Evolutionary conservation across 2,797 vertebrate genomes (phyloP), one percentile per base, ranked within the genome.

Genomic region (Huso huso): DNA sequence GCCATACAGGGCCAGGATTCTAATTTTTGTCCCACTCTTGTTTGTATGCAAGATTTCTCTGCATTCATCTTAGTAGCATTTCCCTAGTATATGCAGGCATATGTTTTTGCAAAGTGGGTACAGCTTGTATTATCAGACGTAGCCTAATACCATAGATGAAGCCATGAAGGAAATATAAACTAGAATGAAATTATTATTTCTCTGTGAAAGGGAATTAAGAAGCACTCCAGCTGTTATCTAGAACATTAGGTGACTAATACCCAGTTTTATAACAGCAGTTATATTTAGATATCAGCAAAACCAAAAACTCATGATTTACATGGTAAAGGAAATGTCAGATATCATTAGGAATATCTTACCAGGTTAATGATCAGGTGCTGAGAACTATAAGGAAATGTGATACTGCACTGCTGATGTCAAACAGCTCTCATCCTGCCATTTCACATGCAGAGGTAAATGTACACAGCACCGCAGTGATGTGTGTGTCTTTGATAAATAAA

Each of bases 361-460:
- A 37, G 37, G 37, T 37, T 5, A 37, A 37, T 5, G 37, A 37
- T 37, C 37, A 37, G 37, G 37, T 37, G 4, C 4, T 37, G 64
- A 66, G 69, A 66, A 51, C 72, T 69, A 75, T 37, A 79, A 69
- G 74, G 73, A 77, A 83, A 77, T 49, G 53, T 75, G 74, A 75
- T 75, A 66, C 62, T 64, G 61, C 51, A 63, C 37, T 61, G 23
- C 70, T 74, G 72, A 78, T 75, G 74, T 52, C 73, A 76, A 75
- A 78, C 66, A 74, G 70, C 75, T 74, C 73, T 72, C 80, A 80
- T 37, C 37, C 37, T 37, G 37, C 37, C 37, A 37, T 37, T 37
- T 37, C 37, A 37, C 37, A 37, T 37, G 37, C 37, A 37, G 37
- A 37, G 37, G 37, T 4, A 37, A 37, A 37, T 37, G 37, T 37